Conservation (phyloP, 2,888 invertebrate genomes). For the Acleris holmiana region DNA sequence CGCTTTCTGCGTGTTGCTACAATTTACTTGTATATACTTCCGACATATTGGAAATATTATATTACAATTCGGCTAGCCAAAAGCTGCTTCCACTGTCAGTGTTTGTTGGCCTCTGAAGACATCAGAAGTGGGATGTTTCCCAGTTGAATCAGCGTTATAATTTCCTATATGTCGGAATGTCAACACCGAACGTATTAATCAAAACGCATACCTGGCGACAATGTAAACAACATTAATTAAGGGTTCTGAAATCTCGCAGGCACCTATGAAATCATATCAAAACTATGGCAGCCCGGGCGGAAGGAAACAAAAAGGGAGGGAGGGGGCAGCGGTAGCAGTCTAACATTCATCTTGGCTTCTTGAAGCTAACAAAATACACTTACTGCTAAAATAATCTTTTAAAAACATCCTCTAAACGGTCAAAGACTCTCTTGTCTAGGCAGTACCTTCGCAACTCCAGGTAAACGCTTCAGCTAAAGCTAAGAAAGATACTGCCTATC, state of each 20-base stretch:
- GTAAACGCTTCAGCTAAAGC: slow-evolving; percentile 41
- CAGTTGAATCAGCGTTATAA: neutral
- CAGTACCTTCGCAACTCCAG: slow-evolving; percentile 70
- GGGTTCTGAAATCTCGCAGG: slow-evolving; percentile 81
- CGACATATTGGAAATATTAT: slow-evolving; percentile 23
- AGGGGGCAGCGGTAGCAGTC: slow-evolving; percentile 80
- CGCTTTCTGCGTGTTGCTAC: neutral
- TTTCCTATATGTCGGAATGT: slow-evolving; percentile 47
- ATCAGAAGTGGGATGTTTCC: neutral
- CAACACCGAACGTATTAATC: slow-evolving; percentile 67
- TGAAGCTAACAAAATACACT: slow-evolving; percentile 84
- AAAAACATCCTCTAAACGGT: slow-evolving; percentile 70
- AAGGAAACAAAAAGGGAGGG: slow-evolving; percentile 75
- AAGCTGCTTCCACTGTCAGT: neutral
- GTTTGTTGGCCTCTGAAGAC: no score
- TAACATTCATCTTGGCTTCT: slow-evolving; percentile 84
- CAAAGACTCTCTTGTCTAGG: slow-evolving; percentile 60
- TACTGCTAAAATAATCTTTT: slow-evolving; percentile 75
- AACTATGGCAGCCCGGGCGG: slow-evolving; percentile 81
- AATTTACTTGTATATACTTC: slow-evolving; percentile 19
- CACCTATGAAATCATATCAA: slow-evolving; percentile 82
- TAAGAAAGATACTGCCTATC: slow-evolving; percentile 77
- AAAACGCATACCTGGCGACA: slow-evolving; percentile 84
- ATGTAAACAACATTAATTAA: slow-evolving; percentile 84
- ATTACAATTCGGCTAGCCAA: neutral